Evolutionary conservation across 2,113 vertebrate species (phyloP).

Genomic region (Delphinus delphis): DNA sequence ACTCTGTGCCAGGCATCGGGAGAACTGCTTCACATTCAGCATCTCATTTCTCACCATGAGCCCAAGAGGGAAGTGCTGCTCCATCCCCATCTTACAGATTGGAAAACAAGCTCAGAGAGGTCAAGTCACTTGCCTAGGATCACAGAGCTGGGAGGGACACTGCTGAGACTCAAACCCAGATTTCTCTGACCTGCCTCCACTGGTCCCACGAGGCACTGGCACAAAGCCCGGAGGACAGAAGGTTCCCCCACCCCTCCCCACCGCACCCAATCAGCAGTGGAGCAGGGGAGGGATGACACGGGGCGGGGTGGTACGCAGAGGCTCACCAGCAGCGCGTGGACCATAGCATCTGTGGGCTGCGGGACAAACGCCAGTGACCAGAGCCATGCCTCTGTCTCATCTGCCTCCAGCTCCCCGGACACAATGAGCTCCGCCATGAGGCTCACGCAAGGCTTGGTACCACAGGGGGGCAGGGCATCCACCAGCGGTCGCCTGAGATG

Average conservation of each 20-base stretch:
- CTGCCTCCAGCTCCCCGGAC: conserved; percentile 84
- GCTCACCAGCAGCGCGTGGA: conserved; percentile 86
- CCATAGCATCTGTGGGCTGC: conserved; percentile 85
- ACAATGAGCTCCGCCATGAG: conserved; percentile 86
- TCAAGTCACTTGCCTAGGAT: neutral
- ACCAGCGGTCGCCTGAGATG: conserved; percentile 87
- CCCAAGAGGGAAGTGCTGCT: neutral
- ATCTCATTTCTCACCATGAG: neutral
- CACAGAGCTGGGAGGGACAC: neutral
- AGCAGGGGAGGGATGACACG: fast-evolving
- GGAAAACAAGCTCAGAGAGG: neutral
- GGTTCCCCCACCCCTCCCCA: neutral
- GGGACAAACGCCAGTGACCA: conserved; percentile 86
- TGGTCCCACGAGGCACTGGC: neutral
- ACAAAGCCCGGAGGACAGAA: neutral
- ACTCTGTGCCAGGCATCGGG: fast-evolving
- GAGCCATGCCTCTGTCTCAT: conserved; percentile 83
- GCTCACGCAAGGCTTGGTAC: conserved; percentile 87
- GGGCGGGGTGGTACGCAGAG: fast-evolving
- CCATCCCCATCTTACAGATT: no score
- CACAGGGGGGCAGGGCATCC: conserved; percentile 89
- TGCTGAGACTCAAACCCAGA: neutral
- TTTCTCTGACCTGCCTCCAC: neutral
- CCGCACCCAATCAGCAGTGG: fast-evolving
- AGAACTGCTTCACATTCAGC: fast-evolving